Base-by-base conservation (phyloP, 2,113 vertebrate species). In the Bostrychus sinensis region DNA sequence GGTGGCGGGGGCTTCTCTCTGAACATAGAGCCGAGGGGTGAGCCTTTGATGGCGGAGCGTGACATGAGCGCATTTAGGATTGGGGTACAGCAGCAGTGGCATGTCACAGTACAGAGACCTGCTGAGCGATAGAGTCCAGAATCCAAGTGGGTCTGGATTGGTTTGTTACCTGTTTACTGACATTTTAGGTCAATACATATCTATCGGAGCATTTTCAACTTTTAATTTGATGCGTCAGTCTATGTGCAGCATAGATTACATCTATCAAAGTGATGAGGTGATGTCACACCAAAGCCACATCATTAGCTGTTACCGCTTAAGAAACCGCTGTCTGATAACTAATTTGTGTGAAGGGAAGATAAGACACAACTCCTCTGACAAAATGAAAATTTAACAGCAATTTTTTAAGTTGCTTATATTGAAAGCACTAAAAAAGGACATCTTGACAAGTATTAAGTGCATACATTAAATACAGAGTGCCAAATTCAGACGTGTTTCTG, bases 41-140 rank as follows among this genome's bases (percentile, higher is more conserved):
- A 87, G 70, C 66, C 82, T 89, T 89, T 90, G 86, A 90, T 89
- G 87, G 84, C 65, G 11, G 72, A 87, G 82, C 78, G 83, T 91
- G 87, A 90, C 85, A 85, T 78, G 77, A 89, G 78, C 78, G 80
- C 85, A 85, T 89, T 88, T 86, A 64, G 50, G 86, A 66, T 62
- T 73, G 66, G 65, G 70, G 38, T 56, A 67, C 56, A 39, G 46
- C 56, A 42, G 55, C 51, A 34, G 69, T 14, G 36, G 59, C 74
- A 56, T 69, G 72, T 75, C 78, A 81, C 74, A 86, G 71, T 68
- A 81, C 61, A 78, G 78, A 56, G 70, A 70, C 73, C 76, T 66
- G 61, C 63, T 75, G 78, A 72, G 75, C 54, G 25, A 62, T 57
- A 26, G 32, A 58, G 54, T 19, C 54, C 38, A 4, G 22, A 50